Conservation (phyloP, 2,888 invertebrate species). For the Microplitis deprimator region DNA sequence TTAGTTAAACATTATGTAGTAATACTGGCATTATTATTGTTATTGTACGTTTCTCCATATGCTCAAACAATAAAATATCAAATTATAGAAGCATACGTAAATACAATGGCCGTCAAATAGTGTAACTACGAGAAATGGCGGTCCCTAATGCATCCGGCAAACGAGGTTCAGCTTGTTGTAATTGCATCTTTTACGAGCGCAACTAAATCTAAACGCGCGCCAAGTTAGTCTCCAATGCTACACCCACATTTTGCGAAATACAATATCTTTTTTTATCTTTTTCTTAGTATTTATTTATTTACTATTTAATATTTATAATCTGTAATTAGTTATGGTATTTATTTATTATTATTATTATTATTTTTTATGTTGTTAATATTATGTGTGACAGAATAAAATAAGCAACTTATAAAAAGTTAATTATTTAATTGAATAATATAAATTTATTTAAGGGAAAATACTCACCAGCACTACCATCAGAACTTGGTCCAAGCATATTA, state of each 20-base stretch:
- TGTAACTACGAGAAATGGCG: conserved; percentile 55
- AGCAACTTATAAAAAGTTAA: not conserved
- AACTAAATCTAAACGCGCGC: conserved; percentile 58
- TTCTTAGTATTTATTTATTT: not conserved
- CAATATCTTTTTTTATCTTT: conserved; percentile 40
- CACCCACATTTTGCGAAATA: conserved; percentile 30
- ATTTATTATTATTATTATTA: not conserved
- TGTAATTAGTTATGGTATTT: too few species aligned
- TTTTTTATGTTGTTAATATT: not conserved
- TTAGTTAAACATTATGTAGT: not conserved
- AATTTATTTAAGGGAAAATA: conserved; percentile 49
- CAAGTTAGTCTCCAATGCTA: conserved; percentile 45
- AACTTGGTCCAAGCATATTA: conserved; percentile 94
- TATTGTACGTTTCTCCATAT: conserved; percentile 16
- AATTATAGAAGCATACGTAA: conserved; percentile 60
- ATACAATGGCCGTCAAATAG: conserved; percentile 62
- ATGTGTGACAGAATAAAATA: not conserved
- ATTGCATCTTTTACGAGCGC: conserved; percentile 65
- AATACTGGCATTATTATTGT: conserved; percentile 38
- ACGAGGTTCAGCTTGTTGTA: conserved; percentile 56
- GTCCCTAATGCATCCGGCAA: conserved; percentile 52
- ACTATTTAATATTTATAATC: too few species aligned
- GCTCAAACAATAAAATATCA: conserved; percentile 59
- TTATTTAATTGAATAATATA: not conserved
- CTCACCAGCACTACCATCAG: conserved; percentile 90